phyloP scores from a whole-genome alignment of 1,140 invertebrate genomes.

The Stegodyphus dumicola region DNA sequence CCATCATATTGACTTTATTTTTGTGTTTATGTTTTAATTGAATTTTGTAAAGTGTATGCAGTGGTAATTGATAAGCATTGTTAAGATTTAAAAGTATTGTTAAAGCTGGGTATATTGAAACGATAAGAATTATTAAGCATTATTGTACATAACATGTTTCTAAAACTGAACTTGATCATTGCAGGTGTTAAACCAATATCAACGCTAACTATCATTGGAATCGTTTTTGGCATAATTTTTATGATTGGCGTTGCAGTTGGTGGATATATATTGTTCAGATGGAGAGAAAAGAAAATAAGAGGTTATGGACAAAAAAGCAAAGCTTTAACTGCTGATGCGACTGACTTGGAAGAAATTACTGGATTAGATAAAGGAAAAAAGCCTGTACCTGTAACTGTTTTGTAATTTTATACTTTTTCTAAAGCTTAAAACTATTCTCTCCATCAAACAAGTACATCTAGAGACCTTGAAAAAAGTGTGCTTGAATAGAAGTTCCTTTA shows the following conservation, averaged over 20 bases:
- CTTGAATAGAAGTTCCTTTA: background rate
- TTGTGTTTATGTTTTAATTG: too few relatives aligned
- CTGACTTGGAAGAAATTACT: slow-evolving; percentile 55
- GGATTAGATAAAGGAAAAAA: slow-evolving; percentile 45
- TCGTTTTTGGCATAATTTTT: slow-evolving; percentile 40
- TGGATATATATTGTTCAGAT: slow-evolving; percentile 33
- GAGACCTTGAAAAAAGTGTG: slow-evolving; percentile 1
- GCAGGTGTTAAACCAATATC: slow-evolving; percentile 46
- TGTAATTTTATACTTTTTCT: slow-evolving; percentile 45
- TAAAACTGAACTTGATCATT: background rate
- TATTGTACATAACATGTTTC: background rate
- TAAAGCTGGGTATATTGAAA: too few relatives aligned
- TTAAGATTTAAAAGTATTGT: too few relatives aligned
- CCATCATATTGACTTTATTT: too few relatives aligned
- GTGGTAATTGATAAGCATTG: too few relatives aligned
- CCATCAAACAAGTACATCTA: background rate
- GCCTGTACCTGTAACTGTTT: slow-evolving; percentile 55
- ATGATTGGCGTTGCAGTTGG: slow-evolving; percentile 15
- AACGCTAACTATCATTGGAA: slow-evolving; percentile 32
- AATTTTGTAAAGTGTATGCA: too few relatives aligned
- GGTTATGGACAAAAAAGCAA: slow-evolving; percentile 54
- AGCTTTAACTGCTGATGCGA: slow-evolving; percentile 56
- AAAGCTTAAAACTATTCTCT: background rate
- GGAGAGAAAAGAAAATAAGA: slow-evolving; percentile 29
- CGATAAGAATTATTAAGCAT: too few relatives aligned